Base-by-base conservation (phyloP, 2,888 invertebrate species). In the Ormyrus pomaceus region DNA sequence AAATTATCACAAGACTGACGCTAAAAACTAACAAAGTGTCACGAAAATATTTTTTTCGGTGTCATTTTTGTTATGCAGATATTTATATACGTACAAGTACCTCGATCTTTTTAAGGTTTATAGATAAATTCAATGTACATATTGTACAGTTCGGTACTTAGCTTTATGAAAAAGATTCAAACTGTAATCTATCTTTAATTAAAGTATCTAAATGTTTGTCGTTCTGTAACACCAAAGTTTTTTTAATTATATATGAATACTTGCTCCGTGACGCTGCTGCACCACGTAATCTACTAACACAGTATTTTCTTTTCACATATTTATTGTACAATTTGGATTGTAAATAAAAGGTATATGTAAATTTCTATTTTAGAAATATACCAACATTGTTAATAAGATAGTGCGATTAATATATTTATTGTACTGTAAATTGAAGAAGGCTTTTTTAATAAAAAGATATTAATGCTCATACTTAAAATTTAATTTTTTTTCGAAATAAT, bases 1-100 rank as follows among this genome's bases (percentile, higher is more conserved):
- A 61, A 76, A 68, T 74, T 13, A 58, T 74, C 66, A 68, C 11
- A 82, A 79, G 82, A 82, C 82, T 82, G 82, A 82, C 61, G 79
- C 75, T 78, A 46, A 34, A 59, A 70, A 59, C 58, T 65, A 76
- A 58, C 64, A 79, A 73, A 77, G 68, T 82, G 72, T 81, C 72
- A 76, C 72, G 59, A 76, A 8, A 58, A 53, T 64, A 2, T 34
- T 34, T 76, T 77, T 77, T 74, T 77, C 50, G 59, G 80, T 77
- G 74, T 77, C 74, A 81, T 81, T 79, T 68, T 76, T 61, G 64
- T 76, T 76, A 79, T 69, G 9, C 69, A 34, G 34, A 48, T 55
- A 50, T 75, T 61, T 77, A 64, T 53, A 55, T 45, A 46, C 34
- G 34, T 34, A 34, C 34, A 34, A 34, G 34, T 34, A 34, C 34